Conservation (phyloP, 2,888 invertebrate genomes). For the Therioaphis trifolii region DNA sequence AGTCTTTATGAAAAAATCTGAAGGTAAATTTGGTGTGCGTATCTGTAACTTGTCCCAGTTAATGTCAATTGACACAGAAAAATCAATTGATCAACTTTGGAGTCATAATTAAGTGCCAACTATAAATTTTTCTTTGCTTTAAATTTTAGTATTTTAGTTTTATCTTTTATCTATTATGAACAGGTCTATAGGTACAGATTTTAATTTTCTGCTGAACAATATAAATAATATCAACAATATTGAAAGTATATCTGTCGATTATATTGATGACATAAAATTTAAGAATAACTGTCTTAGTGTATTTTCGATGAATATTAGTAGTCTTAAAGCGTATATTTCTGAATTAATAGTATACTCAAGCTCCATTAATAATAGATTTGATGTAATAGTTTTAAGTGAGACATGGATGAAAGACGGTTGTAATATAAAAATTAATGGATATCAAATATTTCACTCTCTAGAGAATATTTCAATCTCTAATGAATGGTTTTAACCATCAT, state of each 20-base stretch:
- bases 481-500: too few relatives aligned
- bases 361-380: constrained; percentile 13
- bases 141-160: not conserved
- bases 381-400: constrained; percentile 17
- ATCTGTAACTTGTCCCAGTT: not conserved
- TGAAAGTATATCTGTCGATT: not conserved
- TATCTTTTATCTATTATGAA: not conserved
- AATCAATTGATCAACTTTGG: not conserved
- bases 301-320: not conserved
- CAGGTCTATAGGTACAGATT: not conserved
- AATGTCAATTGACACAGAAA: not conserved
- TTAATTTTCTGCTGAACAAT: not conserved
- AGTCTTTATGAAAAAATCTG: not conserved
- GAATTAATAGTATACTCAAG: not conserved
- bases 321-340: not conserved
- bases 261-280: not conserved
- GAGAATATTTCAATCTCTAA: too few relatives aligned
- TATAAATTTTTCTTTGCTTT: not conserved
- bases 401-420: constrained; percentile 3
- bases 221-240: not conserved
- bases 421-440: constrained; percentile 16
- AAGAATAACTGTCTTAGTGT: not conserved
- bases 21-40: not conserved
- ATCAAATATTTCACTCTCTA: constrained; percentile 6
- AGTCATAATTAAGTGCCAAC: not conserved